Evolutionary conservation across 2,888 invertebrate species (phyloP).

Genomic region (Hirtodrosophila confusa): DNA sequence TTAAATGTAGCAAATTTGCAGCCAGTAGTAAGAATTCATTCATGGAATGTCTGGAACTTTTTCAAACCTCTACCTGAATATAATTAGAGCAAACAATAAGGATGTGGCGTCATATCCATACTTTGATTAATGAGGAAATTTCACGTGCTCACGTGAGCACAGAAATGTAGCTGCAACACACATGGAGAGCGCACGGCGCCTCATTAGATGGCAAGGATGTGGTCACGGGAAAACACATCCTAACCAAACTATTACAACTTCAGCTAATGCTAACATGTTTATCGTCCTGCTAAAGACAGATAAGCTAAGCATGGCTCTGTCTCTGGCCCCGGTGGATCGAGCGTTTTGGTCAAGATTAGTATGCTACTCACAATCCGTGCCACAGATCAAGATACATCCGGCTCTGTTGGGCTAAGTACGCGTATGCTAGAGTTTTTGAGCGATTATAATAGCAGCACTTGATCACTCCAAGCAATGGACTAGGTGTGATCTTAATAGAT

Average conservation of each 20-base stretch:
- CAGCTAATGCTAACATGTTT: constrained; percentile 29
- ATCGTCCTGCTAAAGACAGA: constrained; percentile 31
- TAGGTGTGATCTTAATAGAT: constrained; percentile 63
- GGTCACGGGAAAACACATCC: constrained; percentile 57
- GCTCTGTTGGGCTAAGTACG: constrained; percentile 34
- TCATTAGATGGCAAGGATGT: constrained; percentile 54
- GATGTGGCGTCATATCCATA: constrained; percentile 54
- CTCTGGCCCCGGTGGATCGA: constrained; percentile 1
- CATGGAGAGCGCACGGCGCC: constrained; percentile 47
- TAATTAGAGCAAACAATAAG: constrained; percentile 66
- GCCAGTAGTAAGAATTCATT: constrained; percentile 50
- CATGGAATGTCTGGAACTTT: constrained; percentile 54
- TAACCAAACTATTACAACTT: constrained; percentile 40
- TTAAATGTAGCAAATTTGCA: constrained; percentile 49
- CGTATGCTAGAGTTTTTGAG: constrained; percentile 3
- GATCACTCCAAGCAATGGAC: constrained; percentile 54
- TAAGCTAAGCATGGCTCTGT: constrained; percentile 31
- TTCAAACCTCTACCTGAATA: constrained; percentile 12
- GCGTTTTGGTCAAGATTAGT: constrained; percentile 46
- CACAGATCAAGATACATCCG: constrained; percentile 51
- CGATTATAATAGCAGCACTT: constrained; percentile 20
- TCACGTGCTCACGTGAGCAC: constrained; percentile 17
- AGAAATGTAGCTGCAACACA: constrained; percentile 20
- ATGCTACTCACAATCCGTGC: constrained; percentile 35
- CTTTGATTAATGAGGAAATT: constrained; percentile 68